phyloP scores from a whole-genome alignment of 2,888 invertebrate species.

The Hipparchia sbordonii region DNA sequence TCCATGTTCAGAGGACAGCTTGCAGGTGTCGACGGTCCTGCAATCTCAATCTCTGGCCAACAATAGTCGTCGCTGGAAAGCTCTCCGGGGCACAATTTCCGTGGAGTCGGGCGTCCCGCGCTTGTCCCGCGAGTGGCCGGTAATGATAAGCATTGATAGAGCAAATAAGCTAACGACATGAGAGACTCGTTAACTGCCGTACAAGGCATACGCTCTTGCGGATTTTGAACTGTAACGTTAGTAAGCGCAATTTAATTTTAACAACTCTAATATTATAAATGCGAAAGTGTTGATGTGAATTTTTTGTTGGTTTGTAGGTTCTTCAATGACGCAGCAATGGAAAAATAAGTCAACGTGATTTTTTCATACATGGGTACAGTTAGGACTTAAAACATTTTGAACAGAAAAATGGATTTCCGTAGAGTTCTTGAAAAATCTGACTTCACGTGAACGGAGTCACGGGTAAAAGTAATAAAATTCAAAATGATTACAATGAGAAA shows the following conservation, averaged over 20 bases:
- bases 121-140: background rate
- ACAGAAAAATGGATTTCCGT: too few relatives aligned
- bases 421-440: too few relatives aligned
- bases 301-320: too few relatives aligned
- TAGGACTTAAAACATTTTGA: too few relatives aligned
- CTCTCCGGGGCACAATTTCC: slow-evolving; percentile 30
- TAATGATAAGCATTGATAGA: slow-evolving; percentile 43
- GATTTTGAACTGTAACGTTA: background rate
- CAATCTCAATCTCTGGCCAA: background rate
- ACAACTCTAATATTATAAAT: too few relatives aligned
- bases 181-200: slow-evolving; percentile 10
- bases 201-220: slow-evolving; percentile 15
- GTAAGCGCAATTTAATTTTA: background rate
- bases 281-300: too few relatives aligned
- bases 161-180: slow-evolving; percentile 35
- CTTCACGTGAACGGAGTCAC: too few relatives aligned
- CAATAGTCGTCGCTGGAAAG: background rate
- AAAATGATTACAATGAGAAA: too few relatives aligned
- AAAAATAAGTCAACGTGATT: too few relatives aligned
- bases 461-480: too few relatives aligned
- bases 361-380: too few relatives aligned
- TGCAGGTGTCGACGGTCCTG: background rate
- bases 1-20: background rate
- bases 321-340: too few relatives aligned
- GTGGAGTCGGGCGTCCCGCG: slow-evolving; percentile 14